phyloP scores from a whole-genome alignment of 2,797 vertebrate species.

The Florisuga fusca region DNA sequence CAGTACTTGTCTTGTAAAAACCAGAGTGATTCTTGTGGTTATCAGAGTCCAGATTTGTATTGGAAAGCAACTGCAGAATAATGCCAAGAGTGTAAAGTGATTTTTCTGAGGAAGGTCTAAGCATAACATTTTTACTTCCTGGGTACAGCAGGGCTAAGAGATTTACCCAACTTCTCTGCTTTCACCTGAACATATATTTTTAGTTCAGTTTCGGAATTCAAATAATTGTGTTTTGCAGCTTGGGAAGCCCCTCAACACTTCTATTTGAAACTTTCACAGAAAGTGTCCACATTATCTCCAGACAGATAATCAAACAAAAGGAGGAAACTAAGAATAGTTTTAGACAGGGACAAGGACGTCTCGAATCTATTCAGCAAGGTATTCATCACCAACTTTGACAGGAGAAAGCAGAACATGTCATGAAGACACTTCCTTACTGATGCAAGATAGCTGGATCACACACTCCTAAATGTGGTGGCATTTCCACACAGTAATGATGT shows the following conservation, averaged over 20 bases:
- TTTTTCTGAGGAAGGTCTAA: background rate
- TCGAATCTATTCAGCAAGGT: background rate
- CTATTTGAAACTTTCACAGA: background rate
- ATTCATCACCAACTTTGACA: background rate
- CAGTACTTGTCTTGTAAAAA: background rate
- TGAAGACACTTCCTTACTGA: background rate
- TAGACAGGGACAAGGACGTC: background rate
- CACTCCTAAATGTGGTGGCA: rapidly evolving
- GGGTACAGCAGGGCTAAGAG: background rate
- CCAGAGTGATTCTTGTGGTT: background rate
- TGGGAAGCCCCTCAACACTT: background rate
- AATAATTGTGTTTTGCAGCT: background rate
- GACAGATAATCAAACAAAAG: background rate
- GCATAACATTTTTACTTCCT: background rate
- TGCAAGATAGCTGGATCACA: background rate
- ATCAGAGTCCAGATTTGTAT: background rate
- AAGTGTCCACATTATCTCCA: background rate
- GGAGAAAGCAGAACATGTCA: background rate
- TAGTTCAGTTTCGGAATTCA: background rate
- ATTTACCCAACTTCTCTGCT: background rate
- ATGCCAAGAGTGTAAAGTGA: background rate
- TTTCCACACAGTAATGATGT: background rate
- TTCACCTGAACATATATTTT: background rate
- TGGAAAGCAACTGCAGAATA: background rate
- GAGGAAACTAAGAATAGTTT: background rate